phyloP scores from a whole-genome alignment of 1,140 invertebrate species.

The Nephotettix cincticeps region DNA sequence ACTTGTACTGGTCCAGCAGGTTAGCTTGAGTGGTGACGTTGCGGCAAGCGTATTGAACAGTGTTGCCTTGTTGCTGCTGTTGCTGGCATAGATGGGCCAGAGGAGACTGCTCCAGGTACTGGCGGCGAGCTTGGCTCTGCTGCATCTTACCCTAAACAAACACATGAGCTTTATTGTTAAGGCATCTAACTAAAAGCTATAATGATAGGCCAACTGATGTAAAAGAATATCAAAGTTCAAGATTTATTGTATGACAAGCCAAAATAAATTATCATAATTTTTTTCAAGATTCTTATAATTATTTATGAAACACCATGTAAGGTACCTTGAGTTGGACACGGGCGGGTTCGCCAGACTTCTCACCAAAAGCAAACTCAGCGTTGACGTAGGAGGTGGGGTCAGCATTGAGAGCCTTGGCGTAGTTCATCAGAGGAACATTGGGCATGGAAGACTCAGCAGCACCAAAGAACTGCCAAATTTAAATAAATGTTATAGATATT shows the following conservation, averaged over 20 bases:
- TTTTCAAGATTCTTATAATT: no score
- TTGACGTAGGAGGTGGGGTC: conserved; percentile 51
- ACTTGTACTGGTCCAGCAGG: conserved; percentile 48
- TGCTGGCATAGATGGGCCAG: conserved; percentile 50
- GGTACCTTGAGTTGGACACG: conserved; percentile 44
- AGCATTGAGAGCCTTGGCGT: conserved; percentile 52
- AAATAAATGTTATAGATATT: no score
- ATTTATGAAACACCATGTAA: no score
- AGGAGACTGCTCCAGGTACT: conserved; percentile 49
- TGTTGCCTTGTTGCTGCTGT: conserved; percentile 54
- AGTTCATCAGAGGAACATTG: conserved; percentile 51
- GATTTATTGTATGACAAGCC: no score
- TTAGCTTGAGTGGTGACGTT: conserved; percentile 52
- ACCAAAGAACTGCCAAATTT: not conserved
- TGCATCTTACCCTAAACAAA: conserved; percentile 43
- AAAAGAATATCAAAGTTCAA: no score
- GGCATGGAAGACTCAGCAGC: conserved; percentile 45
- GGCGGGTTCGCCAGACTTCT: conserved; percentile 39
- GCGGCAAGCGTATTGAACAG: conserved; percentile 54
- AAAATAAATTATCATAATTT: no score
- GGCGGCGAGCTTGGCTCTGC: conserved; percentile 52
- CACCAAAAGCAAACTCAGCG: conserved; percentile 52
- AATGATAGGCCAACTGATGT: no score
- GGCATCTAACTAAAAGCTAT: no score
- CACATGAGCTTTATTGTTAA: no score